phyloP scores from a whole-genome alignment of 2,888 invertebrate genomes.

The Zhuqinia jingwanae region DNA sequence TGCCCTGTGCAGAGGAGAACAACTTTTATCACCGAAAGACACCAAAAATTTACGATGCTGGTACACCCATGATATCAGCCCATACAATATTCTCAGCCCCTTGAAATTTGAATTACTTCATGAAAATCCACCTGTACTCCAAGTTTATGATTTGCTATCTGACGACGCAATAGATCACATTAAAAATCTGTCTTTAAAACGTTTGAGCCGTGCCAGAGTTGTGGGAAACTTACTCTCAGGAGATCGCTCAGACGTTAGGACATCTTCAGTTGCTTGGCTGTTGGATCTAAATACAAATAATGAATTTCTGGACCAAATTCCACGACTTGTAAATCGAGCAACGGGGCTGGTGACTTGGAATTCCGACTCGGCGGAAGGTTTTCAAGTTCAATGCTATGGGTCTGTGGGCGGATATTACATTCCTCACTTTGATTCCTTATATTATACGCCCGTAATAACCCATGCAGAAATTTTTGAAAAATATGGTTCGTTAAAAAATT shows the following conservation, averaged over 20 bases:
- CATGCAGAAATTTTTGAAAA: too few species aligned
- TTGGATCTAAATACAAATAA: constrained; percentile 67
- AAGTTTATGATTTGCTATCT: constrained; percentile 80
- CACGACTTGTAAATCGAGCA: constrained; percentile 78
- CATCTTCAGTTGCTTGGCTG: constrained; percentile 81
- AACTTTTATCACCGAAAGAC: constrained; percentile 55
- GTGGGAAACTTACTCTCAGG: background rate
- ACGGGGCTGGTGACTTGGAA: constrained; percentile 80
- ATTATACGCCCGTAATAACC: too few species aligned
- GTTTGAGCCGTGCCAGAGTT: constrained; percentile 80
- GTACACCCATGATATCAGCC: constrained; percentile 75
- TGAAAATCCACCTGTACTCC: constrained; percentile 79
- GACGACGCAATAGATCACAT: constrained; percentile 79
- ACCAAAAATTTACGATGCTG: constrained; percentile 79
- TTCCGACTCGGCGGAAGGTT: constrained; percentile 78
- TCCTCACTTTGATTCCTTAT: constrained; percentile 81
- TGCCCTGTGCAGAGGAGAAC: constrained; percentile 80
- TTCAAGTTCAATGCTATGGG: constrained; percentile 82
- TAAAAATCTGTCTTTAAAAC: constrained; percentile 78
- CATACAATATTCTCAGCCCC: constrained; percentile 79
- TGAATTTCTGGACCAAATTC: constrained; percentile 76
- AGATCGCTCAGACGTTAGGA: constrained; percentile 80
- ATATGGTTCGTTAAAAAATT: too few species aligned
- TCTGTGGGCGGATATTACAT: constrained; percentile 82
- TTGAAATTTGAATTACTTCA: constrained; percentile 80